phyloP scores from a whole-genome alignment of 2,113 vertebrate genomes.

The Melanostigma gelatinosum region DNA sequence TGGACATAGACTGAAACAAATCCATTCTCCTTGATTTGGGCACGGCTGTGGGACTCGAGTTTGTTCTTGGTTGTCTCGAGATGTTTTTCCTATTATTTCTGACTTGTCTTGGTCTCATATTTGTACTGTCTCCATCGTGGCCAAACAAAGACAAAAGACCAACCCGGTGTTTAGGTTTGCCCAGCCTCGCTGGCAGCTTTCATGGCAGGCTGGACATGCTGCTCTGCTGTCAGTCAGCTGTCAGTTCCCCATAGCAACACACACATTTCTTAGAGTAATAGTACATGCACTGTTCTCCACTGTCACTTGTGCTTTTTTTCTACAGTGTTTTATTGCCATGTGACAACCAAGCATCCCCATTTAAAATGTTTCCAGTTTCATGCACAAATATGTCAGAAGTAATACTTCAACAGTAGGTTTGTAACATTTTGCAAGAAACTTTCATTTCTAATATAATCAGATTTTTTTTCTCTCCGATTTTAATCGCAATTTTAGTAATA shows the following conservation, averaged over 20 bases:
- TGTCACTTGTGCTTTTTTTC: not conserved
- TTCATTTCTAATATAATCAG: not conserved
- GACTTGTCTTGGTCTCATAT: not conserved
- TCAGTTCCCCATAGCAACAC: not conserved
- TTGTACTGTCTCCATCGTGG: not conserved
- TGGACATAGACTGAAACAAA: not conserved
- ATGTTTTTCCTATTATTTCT: not conserved
- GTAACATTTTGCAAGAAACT: not conserved
- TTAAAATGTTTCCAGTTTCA: not conserved
- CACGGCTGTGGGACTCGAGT: not conserved
- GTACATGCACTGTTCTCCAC: not conserved
- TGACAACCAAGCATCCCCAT: not conserved
- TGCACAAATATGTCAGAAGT: not conserved
- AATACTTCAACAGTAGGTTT: not conserved
- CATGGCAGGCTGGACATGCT: not conserved
- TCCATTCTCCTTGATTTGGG: not conserved
- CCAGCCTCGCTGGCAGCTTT: not conserved
- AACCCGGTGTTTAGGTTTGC: not conserved
- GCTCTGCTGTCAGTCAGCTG: conserved; percentile 8
- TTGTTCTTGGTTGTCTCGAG: not conserved
- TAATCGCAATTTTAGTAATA: not conserved
- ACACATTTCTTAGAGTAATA: not conserved
- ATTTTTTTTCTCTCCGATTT: not conserved
- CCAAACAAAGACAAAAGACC: not conserved
- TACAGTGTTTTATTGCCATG: not conserved